Evolutionary conservation across 2,888 invertebrate species (phyloP), one percentile per base, ranked within the genome.

Genomic region (Leptinotarsa peninsularis): DNA sequence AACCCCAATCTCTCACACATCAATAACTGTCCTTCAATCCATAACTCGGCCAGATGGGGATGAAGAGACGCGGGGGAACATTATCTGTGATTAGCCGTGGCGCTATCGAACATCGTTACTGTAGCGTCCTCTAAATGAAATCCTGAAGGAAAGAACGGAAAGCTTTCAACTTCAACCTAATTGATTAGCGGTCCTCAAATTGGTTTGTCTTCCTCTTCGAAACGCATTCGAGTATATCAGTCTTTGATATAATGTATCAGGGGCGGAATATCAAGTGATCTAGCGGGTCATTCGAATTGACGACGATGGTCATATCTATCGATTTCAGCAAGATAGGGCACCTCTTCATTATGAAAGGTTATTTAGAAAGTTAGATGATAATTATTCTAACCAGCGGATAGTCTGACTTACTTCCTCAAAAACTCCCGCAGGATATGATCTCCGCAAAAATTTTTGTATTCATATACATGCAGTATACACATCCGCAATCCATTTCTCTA

Each of bases 91-190:
- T 86, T 85, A 85, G 85, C 84, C 82, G 58, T 63, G 66, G 67
- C 82, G 83, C 84, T 84, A 85, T 84, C 84, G 82, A 83, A 83
- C 82, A 84, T 82, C 83, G 81, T 82, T 81, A 82, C 83, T 76
- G 79, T 79, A 79, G 81, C 85, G 84, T 83, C 83, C 83, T 86
- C 86, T 85, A 86, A 87, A 87, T 87, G 86, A 86, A 86, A 87
- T 86, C 86, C 86, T 82, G 82, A 79, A 76, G 77, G 80, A 81
- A 80, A 83, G 83, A 84, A 74, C 81, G 82, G 83, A 83, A 83
- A 82, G 83, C 83, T 83, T 84, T 84, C 83, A 77, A 81, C 83
- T 82, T 81, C 81, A 83, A 84, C 84, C 84, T 85, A 86, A 86
- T 86, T 86, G 85, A 86, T 86, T 86, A 85, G 81, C 84, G 83